Evolutionary conservation across 2,113 vertebrate genomes (phyloP).

Genomic region (Myrmecobius fasciatus): DNA sequence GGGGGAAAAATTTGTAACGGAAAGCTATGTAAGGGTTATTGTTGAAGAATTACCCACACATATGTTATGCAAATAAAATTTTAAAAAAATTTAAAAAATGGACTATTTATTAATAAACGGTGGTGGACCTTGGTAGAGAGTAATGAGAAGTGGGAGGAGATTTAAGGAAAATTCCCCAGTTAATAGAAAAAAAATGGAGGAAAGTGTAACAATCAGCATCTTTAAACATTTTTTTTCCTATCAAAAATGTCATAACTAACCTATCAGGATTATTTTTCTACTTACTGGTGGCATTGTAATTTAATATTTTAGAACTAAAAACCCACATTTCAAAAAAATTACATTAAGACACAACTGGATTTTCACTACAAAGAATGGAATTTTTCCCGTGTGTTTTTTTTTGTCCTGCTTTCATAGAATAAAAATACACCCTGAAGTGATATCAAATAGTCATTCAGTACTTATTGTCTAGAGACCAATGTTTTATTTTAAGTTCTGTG

Average conservation of each 20-base stretch:
- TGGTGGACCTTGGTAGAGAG: neutral
- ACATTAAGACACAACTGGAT: neutral
- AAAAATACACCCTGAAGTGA: neutral
- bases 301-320: neutral
- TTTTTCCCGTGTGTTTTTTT: neutral
- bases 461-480: neutral
- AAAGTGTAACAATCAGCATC: neutral
- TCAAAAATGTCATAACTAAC: neutral
- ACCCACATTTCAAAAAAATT: neutral
- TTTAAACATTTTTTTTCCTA: neutral
- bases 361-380: neutral
- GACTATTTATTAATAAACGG: slow-evolving; percentile 43
- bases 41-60: no score
- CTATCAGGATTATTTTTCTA: neutral
- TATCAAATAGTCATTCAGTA: neutral
- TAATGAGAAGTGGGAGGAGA: slow-evolving; percentile 4
- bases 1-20: no score
- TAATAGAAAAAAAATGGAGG: neutral
- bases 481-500: no score
- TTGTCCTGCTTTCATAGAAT: neutral
- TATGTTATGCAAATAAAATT: no score
- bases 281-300: neutral
- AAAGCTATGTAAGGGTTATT: no score
- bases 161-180: neutral
- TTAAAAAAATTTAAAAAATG: no score